These are phyloP conservation scores for Eulemur albifrons DNA, from an alignment of 2,797 vertebrate species.

Conservation along the genomic window DNA sequence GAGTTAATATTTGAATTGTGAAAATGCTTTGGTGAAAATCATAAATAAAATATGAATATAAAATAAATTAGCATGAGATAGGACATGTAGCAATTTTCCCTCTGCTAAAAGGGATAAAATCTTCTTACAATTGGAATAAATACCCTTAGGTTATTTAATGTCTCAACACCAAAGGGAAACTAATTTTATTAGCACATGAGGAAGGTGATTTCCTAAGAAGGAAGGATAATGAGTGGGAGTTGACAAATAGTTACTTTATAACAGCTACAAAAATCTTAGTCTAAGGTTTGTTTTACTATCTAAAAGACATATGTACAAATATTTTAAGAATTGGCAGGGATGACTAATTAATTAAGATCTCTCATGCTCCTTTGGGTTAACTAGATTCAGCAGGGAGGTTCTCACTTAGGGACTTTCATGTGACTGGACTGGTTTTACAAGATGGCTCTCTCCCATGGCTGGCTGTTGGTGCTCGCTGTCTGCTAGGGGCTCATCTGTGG, in stretches of 20 bases:
- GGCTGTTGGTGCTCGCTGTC: background rate
- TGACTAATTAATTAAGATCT: background rate
- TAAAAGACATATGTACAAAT: background rate
- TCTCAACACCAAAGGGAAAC: background rate
- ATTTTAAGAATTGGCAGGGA: background rate
- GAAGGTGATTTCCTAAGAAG: background rate
- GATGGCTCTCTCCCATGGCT: too few species aligned
- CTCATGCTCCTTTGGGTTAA: background rate
- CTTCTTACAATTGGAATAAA: background rate
- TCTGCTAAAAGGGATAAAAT: background rate
- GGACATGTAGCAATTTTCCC: background rate
- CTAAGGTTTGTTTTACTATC: background rate
- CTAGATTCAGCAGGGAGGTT: background rate
- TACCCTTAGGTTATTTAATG: background rate
- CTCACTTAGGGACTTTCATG: background rate
- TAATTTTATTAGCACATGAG: background rate
- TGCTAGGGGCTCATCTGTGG: background rate
- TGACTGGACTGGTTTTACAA: background rate
- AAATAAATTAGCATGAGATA: background rate
- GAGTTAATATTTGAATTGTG: background rate
- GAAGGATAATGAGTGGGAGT: background rate
- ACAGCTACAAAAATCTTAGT: background rate
- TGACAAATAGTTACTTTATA: background rate
- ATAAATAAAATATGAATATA: background rate
- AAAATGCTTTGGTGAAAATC: background rate